Base-by-base conservation (phyloP, 53 echinoderm and acorn worm species). In the Antedon mediterranea region DNA sequence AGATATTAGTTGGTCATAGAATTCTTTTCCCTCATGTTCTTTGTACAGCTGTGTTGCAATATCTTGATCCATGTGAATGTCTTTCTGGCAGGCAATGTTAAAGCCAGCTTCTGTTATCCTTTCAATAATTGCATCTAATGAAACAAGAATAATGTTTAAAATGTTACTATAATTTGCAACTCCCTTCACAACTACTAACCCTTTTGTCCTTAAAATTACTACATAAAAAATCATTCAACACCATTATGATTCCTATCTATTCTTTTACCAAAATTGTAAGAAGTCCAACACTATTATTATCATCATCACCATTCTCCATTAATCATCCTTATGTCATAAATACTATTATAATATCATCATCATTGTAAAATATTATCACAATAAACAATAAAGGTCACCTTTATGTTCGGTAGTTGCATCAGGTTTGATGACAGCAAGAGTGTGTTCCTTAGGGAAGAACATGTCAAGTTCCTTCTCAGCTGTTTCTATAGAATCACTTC, bases 11-110 rank as follows among this genome's bases (percentile, higher is more conserved):
- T 84, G 85, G 13, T 98, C 92, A 83, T 86, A 93, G 86, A 98
- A 98, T 71, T 98, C 98, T 71, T 93, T 98, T 72, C 98, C 98
- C 32, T 98, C 98, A 33, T 98, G 98, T 44, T 98, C 98, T 71
- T 85, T 78, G 81, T 98, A 93, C 74, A 98, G 90, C 74, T 98
- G 90, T 28, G 83, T 74, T 32, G 98, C 98, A 15, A 98, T 78
- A 30, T 98, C 98, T 43, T 82, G 86, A 42, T 82, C 83, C 30
- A 98, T 79, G 28, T 92, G 86, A 11, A 89, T 77, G 29, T 93
- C 86, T 57, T 89, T 90, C 76, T 90, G 88, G 14, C 87, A 80
- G 31, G 90, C 88, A 76, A 98, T 98, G 77, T 90, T 83, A 57
- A 98, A 98, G 15, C 98, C 98, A 23, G 98, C 98, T 30, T 98